phyloP scores from a whole-genome alignment of 1,140 invertebrate genomes.

The Aphelenchoides avenae region DNA sequence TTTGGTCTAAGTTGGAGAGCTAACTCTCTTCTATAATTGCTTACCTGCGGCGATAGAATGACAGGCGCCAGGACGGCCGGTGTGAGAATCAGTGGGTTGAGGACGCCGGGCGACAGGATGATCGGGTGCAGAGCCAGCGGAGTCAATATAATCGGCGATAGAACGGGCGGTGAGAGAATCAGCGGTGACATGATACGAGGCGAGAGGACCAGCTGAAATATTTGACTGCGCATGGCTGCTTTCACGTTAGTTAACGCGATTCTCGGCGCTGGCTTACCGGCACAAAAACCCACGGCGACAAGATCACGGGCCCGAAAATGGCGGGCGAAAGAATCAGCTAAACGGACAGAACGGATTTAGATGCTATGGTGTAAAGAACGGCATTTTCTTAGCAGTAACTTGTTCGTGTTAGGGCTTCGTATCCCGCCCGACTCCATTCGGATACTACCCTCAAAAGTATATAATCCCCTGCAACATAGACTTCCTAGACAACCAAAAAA shows the following conservation, averaged over 20 bases:
- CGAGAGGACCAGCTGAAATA: constrained; percentile 11
- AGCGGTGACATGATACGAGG: constrained; percentile 17
- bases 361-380: constrained; percentile 1
- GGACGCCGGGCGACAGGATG: constrained; percentile 28
- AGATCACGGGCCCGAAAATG: constrained; percentile 33
- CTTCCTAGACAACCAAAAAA: no score
- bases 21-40: no score
- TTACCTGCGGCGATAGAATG: constrained; percentile 49
- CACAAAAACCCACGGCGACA: constrained; percentile 28
- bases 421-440: constrained; percentile 2
- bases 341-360: constrained; percentile 24
- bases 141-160: constrained; percentile 17
- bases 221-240: constrained; percentile 1
- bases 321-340: constrained; percentile 38
- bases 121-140: constrained; percentile 16
- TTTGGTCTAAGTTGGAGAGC: no score
- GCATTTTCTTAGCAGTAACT: no score
- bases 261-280: constrained; percentile 21
- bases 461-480: no score
- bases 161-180: constrained; percentile 16
- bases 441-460: no score
- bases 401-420: no score
- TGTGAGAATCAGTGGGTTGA: constrained; percentile 28
- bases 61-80: constrained; percentile 44
- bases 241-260: constrained; percentile 23